These are phyloP conservation scores for Drosophila navojoa DNA, from an alignment of 1,140 invertebrate species.

Conservation along the genomic window DNA sequence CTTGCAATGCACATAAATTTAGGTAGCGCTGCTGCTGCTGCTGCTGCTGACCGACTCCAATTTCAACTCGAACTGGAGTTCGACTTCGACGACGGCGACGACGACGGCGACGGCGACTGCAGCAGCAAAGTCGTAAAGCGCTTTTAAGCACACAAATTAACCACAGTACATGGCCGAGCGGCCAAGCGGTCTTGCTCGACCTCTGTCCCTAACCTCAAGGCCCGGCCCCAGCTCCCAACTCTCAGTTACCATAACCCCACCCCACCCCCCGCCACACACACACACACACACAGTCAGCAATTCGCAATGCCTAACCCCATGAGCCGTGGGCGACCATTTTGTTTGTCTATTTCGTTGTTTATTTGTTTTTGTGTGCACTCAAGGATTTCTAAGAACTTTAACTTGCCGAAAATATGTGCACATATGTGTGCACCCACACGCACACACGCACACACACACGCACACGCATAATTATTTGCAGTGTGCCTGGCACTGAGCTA, in stretches of 20 bases:
- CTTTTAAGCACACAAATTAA: constrained; percentile 83
- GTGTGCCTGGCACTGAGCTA: constrained; percentile 15
- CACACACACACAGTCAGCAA: too few relatives aligned
- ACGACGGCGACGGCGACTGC: constrained; percentile 4
- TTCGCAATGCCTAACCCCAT: background rate
- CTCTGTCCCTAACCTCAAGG: background rate
- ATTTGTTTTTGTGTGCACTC: constrained; percentile 82
- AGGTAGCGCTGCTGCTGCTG: constrained; percentile 48
- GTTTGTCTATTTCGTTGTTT: constrained; percentile 81
- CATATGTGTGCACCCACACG: constrained; percentile 39
- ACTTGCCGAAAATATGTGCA: constrained; percentile 71
- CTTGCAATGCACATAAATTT: constrained; percentile 81
- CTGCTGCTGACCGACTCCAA: constrained; percentile 55
- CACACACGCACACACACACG: constrained; percentile 24
- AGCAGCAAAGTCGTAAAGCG: constrained; percentile 73
- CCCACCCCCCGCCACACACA: too few relatives aligned
- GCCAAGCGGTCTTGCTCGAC: constrained; percentile 35
- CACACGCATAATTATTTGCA: constrained; percentile 33
- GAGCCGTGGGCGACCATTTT: constrained; percentile 51
- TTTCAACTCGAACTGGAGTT: constrained; percentile 11
- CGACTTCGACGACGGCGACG: constrained; percentile 9
- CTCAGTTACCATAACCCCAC: too few relatives aligned
- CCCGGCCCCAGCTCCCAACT: background rate
- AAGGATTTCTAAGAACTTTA: constrained; percentile 82
- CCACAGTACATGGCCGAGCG: constrained; percentile 75